Base-by-base conservation (phyloP, 2,797 vertebrate species). In the Morelia viridis region DNA sequence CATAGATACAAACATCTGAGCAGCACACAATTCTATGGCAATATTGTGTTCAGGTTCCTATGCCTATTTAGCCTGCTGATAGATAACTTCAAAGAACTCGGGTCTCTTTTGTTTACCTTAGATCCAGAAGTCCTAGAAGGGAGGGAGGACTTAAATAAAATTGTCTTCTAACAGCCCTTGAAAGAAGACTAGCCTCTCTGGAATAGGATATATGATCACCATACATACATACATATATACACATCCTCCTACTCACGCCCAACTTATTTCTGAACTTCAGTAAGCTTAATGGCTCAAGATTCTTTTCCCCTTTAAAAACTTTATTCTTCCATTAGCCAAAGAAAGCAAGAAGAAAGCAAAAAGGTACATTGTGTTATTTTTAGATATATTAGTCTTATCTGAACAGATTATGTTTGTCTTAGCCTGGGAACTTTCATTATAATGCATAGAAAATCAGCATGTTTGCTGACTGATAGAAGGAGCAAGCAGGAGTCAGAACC, bases 221-320 rank as follows among this genome's bases (percentile, higher is more conserved):
- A n/a, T 85, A 28, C 41, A 41, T 41, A 41, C 41, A 41, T 41
- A 41, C 41, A 41, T 41, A 41, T 41, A 41, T 41, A 41, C 41
- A 41, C 41, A 41, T 41, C 28, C 1, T 11, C 65, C 13, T 24
- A 62, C 24, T 11, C 24, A 71, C 0, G 9, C 11, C 24, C 15
- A 95, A 96, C 94, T 89, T 91, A 91, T 94, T 94, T 95, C 94
- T 90, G 94, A 95, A 94, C 80, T 92, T 93, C 93, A 93, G 91
- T 94, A 88, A 76, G 76, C 89, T 92, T 60, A 87, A 92, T 95
- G 91, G 94, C 95, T 96, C 92, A 96, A 91, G 90, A 89, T 84
- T 95, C 93, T 95, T 53, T 94, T 93, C 93, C 93, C 53, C 28
- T 84, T 88, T 87, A 87, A 91, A 84, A 64, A n/a, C 28, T 96